Conservation (phyloP, 2,797 vertebrate genomes). For the Coregonus suidteri region DNA sequence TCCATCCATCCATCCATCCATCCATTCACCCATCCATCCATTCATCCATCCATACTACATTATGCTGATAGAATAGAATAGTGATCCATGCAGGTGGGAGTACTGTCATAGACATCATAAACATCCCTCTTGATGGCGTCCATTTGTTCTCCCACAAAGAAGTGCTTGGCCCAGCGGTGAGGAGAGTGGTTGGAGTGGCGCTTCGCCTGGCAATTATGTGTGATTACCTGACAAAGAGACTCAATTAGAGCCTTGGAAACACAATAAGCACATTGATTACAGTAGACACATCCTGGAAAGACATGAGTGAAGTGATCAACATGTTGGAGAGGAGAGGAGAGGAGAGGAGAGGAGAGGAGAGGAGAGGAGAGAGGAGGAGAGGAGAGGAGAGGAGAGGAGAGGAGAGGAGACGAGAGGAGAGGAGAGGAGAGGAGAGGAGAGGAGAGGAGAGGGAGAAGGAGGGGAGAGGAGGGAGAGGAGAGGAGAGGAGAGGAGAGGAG, state of each 20-base stretch:
- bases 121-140: background rate
- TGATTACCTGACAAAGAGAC: background rate
- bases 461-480: no score
- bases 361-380: no score
- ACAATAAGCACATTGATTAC: background rate
- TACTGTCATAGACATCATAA: background rate
- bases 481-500: no score
- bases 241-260: background rate
- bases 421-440: no score
- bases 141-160: background rate
- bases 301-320: background rate
- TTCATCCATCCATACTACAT: background rate
- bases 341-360: no score
- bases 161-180: background rate
- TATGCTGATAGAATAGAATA: background rate
- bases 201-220: conserved; percentile 3
- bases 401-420: no score
- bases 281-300: background rate
- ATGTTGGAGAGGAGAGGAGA: background rate
- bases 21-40: no score
- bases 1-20: no score
- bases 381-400: no score
- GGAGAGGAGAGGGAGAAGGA: no score
- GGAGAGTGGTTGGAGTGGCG: background rate
- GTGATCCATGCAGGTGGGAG: background rate